A percentile compares a stretch with the other conserved stretches of the same genome.
phyloP scores from a whole-genome alignment of 2,888 invertebrate species.

The Cistogaster globosa region DNA sequence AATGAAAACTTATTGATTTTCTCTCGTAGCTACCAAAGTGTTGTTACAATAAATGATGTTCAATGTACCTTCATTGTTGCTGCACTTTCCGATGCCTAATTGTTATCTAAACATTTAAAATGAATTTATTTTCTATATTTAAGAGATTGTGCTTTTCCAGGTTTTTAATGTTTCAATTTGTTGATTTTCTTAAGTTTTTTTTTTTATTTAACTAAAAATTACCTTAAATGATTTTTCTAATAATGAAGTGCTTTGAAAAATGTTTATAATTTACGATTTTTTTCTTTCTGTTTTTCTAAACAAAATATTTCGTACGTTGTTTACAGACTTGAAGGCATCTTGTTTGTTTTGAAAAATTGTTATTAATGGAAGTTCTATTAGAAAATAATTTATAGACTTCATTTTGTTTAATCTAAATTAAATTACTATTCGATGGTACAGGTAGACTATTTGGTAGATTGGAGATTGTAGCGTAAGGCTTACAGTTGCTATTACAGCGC shows the following conservation, averaged over 20 bases:
- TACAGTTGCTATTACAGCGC: too few relatives aligned
- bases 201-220: conserved; percentile 40
- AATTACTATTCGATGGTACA: background rate
- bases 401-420: background rate
- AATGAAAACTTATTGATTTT: too few relatives aligned
- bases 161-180: background rate
- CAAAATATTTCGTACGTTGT: conserved; percentile 9
- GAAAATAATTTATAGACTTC: background rate
- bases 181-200: conserved; percentile 13
- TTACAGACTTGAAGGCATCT: background rate
- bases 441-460: too few relatives aligned
- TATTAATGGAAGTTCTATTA: background rate
- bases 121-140: conserved; percentile 47
- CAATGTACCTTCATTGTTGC: conserved; percentile 44
- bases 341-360: conserved; percentile 7
- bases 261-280: conserved; percentile 69
- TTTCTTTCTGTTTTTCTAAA: conserved; percentile 19
- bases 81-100: conserved; percentile 67
- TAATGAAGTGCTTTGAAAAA: conserved; percentile 65
- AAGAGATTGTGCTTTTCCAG: background rate
- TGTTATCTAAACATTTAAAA: conserved; percentile 71
- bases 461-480: too few relatives aligned
- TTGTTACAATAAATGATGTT: background rate
- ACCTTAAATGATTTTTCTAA: conserved; percentile 50
- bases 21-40: too few relatives aligned